A percentile compares a stretch with the other conserved stretches of the same genome.
Evolutionary conservation across 2,888 invertebrate species (phyloP).

Genomic region (Pandemis heparana): DNA sequence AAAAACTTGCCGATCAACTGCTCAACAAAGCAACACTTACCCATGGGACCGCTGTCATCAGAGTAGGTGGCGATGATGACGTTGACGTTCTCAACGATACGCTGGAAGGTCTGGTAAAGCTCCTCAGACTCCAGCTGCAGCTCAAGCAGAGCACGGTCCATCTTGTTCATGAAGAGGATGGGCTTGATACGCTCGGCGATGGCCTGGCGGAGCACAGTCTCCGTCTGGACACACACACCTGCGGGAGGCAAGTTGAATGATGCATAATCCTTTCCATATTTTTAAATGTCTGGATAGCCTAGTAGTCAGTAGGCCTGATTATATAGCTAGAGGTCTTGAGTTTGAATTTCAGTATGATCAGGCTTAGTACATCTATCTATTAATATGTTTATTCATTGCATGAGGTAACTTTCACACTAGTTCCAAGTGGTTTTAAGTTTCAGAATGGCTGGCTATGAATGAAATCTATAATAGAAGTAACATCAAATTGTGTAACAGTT

Average conservation of each 20-base stretch:
- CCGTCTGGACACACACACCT: slow-evolving; percentile 99
- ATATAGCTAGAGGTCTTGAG: too few relatives aligned
- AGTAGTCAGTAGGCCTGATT: too few relatives aligned
- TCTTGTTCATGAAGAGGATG: slow-evolving; percentile 99
- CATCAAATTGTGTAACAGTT: background rate
- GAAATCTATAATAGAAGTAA: background rate
- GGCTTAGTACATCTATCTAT: too few relatives aligned
- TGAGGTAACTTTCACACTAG: too few relatives aligned
- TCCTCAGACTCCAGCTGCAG: slow-evolving; percentile 98
- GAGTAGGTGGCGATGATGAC: slow-evolving; percentile 99
- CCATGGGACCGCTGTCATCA: slow-evolving; percentile 99
- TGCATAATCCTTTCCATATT: background rate
- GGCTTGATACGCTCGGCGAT: slow-evolving; percentile 99
- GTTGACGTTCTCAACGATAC: slow-evolving; percentile 99
- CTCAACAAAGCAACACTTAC: slow-evolving; percentile 57
- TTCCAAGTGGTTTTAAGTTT: too few relatives aligned
- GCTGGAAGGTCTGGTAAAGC: slow-evolving; percentile 99
- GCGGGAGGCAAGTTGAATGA: slow-evolving; percentile 30
- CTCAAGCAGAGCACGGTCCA: slow-evolving; percentile 99
- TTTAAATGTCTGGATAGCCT: too few relatives aligned
- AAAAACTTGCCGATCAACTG: too few relatives aligned
- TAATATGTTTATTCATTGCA: too few relatives aligned
- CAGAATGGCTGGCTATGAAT: too few relatives aligned
- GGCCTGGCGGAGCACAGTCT: slow-evolving; percentile 99
- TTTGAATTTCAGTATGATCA: too few relatives aligned